A percentile compares a stretch with the other conserved stretches of the same genome.
Evolutionary conservation across 1,140 invertebrate species (phyloP).

Genomic region (Conus ventricosus): DNA sequence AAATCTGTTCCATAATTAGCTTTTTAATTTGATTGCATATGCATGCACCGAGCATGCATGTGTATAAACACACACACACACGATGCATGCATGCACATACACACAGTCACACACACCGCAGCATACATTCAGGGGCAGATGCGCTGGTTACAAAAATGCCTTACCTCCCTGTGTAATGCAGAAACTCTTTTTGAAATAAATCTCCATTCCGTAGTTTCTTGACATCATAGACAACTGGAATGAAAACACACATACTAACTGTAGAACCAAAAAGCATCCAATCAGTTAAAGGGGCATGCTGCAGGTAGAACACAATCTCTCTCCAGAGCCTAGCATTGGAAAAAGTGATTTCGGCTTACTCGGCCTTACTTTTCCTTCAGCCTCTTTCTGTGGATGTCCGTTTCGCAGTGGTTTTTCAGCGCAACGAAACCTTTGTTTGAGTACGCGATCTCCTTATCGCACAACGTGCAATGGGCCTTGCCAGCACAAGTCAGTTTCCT

Average conservation of each 20-base stretch:
- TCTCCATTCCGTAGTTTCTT: constrained; percentile 84
- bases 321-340: no score
- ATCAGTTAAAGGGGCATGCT: background rate
- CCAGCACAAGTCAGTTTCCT: no score
- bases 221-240: constrained; percentile 83
- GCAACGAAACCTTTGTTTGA: no score
- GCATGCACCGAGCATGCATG: no score
- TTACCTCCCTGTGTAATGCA: constrained; percentile 93
- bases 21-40: no score
- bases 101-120: background rate
- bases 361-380: no score
- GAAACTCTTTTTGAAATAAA: constrained; percentile 95
- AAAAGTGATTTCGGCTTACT: no score
- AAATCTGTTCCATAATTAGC: no score
- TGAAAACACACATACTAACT: background rate
- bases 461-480: no score
- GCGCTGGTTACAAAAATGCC: background rate
- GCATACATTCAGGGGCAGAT: background rate
- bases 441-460: no score
- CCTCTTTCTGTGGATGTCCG: no score
- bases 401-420: no score
- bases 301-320: background rate
- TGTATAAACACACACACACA: background rate
- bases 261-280: background rate
- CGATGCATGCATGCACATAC: background rate